These are phyloP conservation scores for Chymomyza caudatula DNA, from an alignment of 2,888 invertebrate genomes.

Conservation along the genomic window DNA sequence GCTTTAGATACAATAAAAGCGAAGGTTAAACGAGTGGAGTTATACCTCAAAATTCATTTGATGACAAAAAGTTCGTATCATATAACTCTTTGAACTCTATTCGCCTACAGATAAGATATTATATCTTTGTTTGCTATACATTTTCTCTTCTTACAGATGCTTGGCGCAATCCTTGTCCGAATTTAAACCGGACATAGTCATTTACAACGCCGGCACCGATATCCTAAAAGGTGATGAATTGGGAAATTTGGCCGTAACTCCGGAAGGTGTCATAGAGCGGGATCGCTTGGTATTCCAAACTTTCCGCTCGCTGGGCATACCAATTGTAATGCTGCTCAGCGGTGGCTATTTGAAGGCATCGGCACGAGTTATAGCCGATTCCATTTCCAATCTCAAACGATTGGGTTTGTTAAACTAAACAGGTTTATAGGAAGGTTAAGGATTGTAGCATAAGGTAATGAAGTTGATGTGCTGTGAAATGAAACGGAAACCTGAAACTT, in stretches of 20 bases:
- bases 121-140: too few relatives aligned
- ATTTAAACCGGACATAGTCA: conserved; percentile 87
- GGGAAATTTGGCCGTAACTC: conserved; percentile 85
- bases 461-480: neutral
- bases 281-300: conserved; percentile 90
- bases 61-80: too few relatives aligned
- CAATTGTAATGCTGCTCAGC: conserved; percentile 92
- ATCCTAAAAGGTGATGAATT: conserved; percentile 87
- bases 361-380: conserved; percentile 89
- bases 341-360: conserved; percentile 90
- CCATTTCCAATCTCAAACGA: conserved; percentile 85
- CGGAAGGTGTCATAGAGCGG: conserved; percentile 89
- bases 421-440: neutral
- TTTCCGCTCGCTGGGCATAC: conserved; percentile 82
- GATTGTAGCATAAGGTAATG: neutral
- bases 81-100: too few relatives aligned
- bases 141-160: conserved; percentile 80
- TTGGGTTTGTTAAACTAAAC: conserved; percentile 2
- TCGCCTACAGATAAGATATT: neutral
- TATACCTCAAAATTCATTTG: too few relatives aligned
- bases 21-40: too few relatives aligned
- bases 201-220: conserved; percentile 97
- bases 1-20: too few relatives aligned
- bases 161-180: conserved; percentile 83
- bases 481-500: neutral